These are phyloP conservation scores for Thaumetopoea pityocampa DNA, from an alignment of 1,140 invertebrate genomes.

Conservation along the genomic window DNA sequence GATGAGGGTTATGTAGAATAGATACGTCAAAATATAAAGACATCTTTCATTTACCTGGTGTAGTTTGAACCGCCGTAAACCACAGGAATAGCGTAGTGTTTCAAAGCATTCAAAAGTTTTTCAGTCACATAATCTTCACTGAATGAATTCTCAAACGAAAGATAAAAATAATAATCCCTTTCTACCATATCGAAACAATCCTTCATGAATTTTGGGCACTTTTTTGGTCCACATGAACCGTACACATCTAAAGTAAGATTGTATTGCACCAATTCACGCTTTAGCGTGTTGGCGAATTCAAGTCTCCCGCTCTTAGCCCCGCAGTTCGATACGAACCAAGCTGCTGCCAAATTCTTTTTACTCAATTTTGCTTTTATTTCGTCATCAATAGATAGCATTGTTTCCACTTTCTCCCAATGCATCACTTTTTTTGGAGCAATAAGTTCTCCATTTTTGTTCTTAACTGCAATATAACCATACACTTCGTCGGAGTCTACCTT, in stretches of 20 bases:
- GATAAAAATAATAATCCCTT: slow-evolving; percentile 80
- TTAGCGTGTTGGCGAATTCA: slow-evolving; percentile 76
- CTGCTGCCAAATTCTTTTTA: slow-evolving; percentile 66
- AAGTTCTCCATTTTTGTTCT: slow-evolving; percentile 35
- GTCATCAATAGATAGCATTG: slow-evolving; percentile 42
- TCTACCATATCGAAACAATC: slow-evolving; percentile 62
- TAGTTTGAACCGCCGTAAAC: slow-evolving; percentile 74
- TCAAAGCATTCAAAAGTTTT: slow-evolving; percentile 76
- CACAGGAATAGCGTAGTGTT: slow-evolving; percentile 71
- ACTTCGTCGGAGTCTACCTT: slow-evolving; percentile 77
- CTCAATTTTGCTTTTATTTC: slow-evolving; percentile 41
- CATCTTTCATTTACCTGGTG: too few relatives aligned
- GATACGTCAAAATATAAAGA: too few relatives aligned
- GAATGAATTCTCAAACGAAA: slow-evolving; percentile 82
- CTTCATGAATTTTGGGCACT: slow-evolving; percentile 35
- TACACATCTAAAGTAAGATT: slow-evolving; percentile 78
- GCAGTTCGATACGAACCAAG: slow-evolving; percentile 83
- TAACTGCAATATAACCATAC: slow-evolving; percentile 49
- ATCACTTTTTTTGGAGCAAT: slow-evolving; percentile 42
- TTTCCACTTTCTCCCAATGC: slow-evolving; percentile 43
- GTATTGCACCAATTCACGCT: slow-evolving; percentile 65
- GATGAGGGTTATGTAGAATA: too few relatives aligned
- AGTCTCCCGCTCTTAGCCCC: slow-evolving; percentile 71
- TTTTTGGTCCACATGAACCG: slow-evolving; percentile 77
- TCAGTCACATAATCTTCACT: slow-evolving; percentile 80